A percentile compares a stretch with the other conserved stretches of the same genome.
These are phyloP conservation scores for Vimba vimba DNA, from an alignment of 2,113 vertebrate genomes.

Conservation along the genomic window DNA sequence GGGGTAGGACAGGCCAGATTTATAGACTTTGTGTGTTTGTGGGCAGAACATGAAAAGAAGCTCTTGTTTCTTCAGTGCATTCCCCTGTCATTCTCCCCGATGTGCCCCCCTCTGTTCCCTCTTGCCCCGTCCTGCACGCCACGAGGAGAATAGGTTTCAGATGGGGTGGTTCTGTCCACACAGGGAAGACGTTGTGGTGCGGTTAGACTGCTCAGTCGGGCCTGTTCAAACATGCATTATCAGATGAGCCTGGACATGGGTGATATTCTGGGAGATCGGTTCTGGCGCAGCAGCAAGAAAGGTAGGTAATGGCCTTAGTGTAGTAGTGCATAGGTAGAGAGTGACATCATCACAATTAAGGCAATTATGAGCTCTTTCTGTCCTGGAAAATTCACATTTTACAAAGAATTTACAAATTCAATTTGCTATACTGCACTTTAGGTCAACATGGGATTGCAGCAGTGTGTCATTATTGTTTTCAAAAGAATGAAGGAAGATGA, in stretches of 20 bases:
- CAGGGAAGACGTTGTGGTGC: conserved; percentile 37
- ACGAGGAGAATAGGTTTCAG: conserved; percentile 56
- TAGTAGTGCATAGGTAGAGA: not conserved
- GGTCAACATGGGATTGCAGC: not conserved
- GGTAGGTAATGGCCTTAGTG: conserved; percentile 64
- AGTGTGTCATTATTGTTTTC: not conserved
- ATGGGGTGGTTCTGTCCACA: conserved; percentile 50
- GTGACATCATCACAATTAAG: not conserved
- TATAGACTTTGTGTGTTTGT: conserved; percentile 72
- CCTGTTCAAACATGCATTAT: not conserved
- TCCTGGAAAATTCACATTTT: too few relatives aligned
- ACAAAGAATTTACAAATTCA: not conserved
- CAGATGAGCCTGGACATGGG: conserved; percentile 62
- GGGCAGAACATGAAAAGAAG: conserved; percentile 74
- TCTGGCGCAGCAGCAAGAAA: conserved; percentile 80
- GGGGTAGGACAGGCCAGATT: conserved; percentile 66
- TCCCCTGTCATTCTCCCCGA: conserved; percentile 53
- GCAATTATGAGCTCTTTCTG: not conserved
- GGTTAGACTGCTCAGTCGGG: not conserved
- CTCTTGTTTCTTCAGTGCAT: conserved; percentile 72
- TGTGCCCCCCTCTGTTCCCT: conserved; percentile 26
- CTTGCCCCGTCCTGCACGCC: conserved; percentile 53
- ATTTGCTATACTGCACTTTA: not conserved
- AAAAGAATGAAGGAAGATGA: not conserved
- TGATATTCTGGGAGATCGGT: conserved; percentile 77